Conservation (phyloP, 1,140 invertebrate genomes). For the Anagrus nilaparvatae region DNA sequence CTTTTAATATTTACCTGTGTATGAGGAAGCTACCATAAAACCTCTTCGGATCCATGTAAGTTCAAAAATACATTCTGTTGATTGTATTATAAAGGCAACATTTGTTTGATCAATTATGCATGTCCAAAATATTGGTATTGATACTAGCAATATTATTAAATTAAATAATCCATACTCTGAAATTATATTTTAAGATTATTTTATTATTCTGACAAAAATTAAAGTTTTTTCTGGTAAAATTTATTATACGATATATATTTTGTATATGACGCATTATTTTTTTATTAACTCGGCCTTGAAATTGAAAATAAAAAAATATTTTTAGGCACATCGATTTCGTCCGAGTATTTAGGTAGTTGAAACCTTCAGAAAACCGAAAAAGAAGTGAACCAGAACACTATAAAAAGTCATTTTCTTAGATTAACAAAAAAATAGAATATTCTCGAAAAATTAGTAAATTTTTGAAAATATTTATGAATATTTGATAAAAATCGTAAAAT, state of each 20-base stretch:
- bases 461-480: too few relatives aligned
- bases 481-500: too few relatives aligned
- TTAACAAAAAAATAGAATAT: too few relatives aligned
- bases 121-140: constrained; percentile 31
- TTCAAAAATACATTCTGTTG: constrained; percentile 34
- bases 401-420: too few relatives aligned
- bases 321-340: too few relatives aligned
- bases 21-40: constrained; percentile 27
- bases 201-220: not conserved
- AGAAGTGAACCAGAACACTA: too few relatives aligned
- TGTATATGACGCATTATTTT: not conserved
- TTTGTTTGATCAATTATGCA: constrained; percentile 34
- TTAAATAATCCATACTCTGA: constrained; percentile 38
- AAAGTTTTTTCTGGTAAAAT: not conserved
- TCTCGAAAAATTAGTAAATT: too few relatives aligned
- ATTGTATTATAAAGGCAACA: constrained; percentile 34
- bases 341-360: too few relatives aligned
- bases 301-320: not conserved
- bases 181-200: not conserved
- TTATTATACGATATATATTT: not conserved
- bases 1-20: constrained; percentile 33
- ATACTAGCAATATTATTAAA: constrained; percentile 32
- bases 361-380: too few relatives aligned
- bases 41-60: constrained; percentile 34
- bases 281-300: not conserved